Conservation (phyloP, 2,888 invertebrate species). For the Eupeodes luniger region DNA sequence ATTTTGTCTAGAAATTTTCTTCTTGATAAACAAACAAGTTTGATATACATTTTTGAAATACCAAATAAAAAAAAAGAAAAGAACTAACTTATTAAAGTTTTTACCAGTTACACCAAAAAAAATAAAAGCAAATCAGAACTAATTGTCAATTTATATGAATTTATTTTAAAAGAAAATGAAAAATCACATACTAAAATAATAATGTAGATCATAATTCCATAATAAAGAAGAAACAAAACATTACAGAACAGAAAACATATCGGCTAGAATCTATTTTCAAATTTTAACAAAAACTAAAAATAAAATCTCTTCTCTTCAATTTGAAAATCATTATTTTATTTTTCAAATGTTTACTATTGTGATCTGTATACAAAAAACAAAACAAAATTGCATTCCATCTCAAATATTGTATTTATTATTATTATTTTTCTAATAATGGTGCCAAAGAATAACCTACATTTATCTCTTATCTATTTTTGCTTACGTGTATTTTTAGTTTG, state of each 20-base stretch:
- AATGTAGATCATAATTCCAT: not conserved
- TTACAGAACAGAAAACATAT: constrained; percentile 60
- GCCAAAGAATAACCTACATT: constrained; percentile 64
- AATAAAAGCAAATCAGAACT: constrained; percentile 41
- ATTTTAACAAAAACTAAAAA: constrained; percentile 7
- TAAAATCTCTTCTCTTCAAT: constrained; percentile 29
- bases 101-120: constrained; percentile 16
- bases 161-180: constrained; percentile 55
- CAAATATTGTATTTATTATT: constrained; percentile 18
- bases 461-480: constrained; percentile 37
- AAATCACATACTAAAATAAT: constrained; percentile 8
- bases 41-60: constrained; percentile 31
- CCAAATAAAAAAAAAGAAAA: not conserved
- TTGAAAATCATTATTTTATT: constrained; percentile 2
- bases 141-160: constrained; percentile 70
- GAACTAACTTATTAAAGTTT: not conserved
- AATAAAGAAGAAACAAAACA: constrained; percentile 14
- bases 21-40: constrained; percentile 28
- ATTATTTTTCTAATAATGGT: constrained; percentile 48
- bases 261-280: constrained; percentile 50
- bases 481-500: constrained; percentile 13
- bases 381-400: constrained; percentile 33
- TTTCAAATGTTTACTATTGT: constrained; percentile 23
- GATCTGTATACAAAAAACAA: constrained; percentile 20
- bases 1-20: constrained; percentile 58